phyloP scores from a whole-genome alignment of 2,113 vertebrate species.

The Gasterosteus nipponicus region DNA sequence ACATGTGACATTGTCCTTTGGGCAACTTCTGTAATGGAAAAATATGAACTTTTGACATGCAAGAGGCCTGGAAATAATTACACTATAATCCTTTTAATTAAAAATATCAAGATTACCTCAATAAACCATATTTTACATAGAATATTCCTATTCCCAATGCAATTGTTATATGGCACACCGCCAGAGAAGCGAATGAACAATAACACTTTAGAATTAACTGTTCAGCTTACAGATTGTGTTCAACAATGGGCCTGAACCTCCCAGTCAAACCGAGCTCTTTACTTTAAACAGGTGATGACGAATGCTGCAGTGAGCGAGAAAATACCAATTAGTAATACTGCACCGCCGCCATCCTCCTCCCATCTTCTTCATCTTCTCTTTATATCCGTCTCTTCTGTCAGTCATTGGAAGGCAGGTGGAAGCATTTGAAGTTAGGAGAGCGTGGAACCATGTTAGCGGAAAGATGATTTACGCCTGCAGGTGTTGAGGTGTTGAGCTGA shows the following conservation, averaged over 20 bases:
- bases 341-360: background rate
- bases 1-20: background rate
- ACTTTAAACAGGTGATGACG: background rate
- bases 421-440: background rate
- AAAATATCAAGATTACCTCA: background rate
- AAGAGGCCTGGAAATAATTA: background rate
- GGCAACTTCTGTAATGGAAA: background rate
- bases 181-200: background rate
- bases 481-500: background rate
- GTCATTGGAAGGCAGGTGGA: background rate
- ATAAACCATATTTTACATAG: background rate
- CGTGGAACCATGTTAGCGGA: background rate
- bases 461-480: background rate
- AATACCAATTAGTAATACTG: background rate
- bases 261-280: background rate
- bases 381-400: background rate
- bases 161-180: background rate
- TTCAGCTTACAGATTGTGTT: background rate
- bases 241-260: background rate
- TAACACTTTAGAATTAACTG: background rate
- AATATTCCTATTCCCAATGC: background rate
- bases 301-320: background rate
- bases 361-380: background rate
- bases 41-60: constrained; percentile 1
- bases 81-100: background rate